These are phyloP conservation scores for Lagodon rhomboides DNA, from an alignment of 2,797 vertebrate genomes.

Conservation along the genomic window DNA sequence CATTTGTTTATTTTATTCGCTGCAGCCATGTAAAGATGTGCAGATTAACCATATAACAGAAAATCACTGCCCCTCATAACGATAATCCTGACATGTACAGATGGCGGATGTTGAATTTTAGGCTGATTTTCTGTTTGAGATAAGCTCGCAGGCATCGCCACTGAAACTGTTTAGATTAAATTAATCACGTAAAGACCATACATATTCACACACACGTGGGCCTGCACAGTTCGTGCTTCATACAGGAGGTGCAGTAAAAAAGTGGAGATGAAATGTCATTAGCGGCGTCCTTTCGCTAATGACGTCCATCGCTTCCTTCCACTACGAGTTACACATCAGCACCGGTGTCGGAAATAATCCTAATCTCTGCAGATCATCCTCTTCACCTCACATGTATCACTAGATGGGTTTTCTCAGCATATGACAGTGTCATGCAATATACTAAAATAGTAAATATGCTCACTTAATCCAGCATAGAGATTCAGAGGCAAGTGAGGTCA, in stretches of 20 bases:
- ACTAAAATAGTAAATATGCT: constrained; percentile 5
- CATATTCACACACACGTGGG: constrained; percentile 42
- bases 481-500: not conserved
- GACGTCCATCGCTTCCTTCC: constrained; percentile 26
- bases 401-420: constrained; percentile 30
- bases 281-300: constrained; percentile 38
- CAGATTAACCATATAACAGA: constrained; percentile 69
- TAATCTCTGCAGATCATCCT: constrained; percentile 54
- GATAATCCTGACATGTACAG: constrained; percentile 84
- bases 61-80: constrained; percentile 69
- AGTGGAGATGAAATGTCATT: constrained; percentile 55
- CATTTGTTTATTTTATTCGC: constrained; percentile 15
- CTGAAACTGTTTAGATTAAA: constrained; percentile 79
- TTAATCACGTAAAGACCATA: constrained; percentile 71
- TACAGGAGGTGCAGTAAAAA: constrained; percentile 22
- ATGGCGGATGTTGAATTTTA: constrained; percentile 79
- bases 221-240: constrained; percentile 14
- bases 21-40: constrained; percentile 36
- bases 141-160: constrained; percentile 76
- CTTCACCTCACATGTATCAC: constrained; percentile 34
- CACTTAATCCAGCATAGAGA: not conserved
- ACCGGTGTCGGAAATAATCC: constrained; percentile 55
- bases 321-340: constrained; percentile 34
- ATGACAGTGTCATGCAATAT: constrained; percentile 6
- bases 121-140: constrained; percentile 78